Conservation (phyloP, 1,140 invertebrate genomes). For the Pseudomyrmex gracilis region DNA sequence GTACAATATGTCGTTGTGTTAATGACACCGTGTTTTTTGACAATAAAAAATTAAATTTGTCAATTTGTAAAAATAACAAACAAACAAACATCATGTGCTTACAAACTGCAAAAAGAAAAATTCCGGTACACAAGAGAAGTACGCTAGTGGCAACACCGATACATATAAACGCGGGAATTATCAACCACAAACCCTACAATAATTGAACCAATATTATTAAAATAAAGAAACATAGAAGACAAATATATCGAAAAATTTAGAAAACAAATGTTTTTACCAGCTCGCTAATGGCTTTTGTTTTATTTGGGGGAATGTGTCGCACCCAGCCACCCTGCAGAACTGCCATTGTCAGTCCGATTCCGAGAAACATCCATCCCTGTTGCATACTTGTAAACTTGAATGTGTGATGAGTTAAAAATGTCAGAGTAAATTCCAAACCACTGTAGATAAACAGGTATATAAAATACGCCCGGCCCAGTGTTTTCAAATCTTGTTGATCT, state of each 20-base stretch:
- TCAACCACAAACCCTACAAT: constrained; percentile 92
- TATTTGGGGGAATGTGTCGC: constrained; percentile 91
- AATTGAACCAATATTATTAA: background rate
- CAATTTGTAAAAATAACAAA: constrained; percentile 16
- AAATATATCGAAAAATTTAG: background rate
- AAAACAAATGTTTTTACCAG: constrained; percentile 83
- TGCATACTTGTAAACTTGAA: constrained; percentile 97
- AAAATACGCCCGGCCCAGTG: constrained; percentile 95
- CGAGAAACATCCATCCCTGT: constrained; percentile 99
- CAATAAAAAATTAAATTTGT: constrained; percentile 14
- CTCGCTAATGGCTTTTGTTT: constrained; percentile 91
- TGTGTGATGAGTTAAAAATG: constrained; percentile 97
- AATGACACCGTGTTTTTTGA: background rate
- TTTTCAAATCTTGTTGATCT: constrained; percentile 89
- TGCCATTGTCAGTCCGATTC: constrained; percentile 97
- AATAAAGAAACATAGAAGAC: background rate
- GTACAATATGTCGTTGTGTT: background rate
- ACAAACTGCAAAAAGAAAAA: constrained; percentile 96
- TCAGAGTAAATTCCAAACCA: constrained; percentile 98
- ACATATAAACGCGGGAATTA: constrained; percentile 95
- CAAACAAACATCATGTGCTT: constrained; percentile 83
- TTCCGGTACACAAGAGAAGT: constrained; percentile 90
- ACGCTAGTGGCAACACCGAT: constrained; percentile 90
- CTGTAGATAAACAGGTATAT: constrained; percentile 98
- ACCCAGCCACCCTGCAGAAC: constrained; percentile 96